These are phyloP conservation scores for Australoheros scitulus DNA, from an alignment of 2,113 vertebrate species.

Conservation along the genomic window DNA sequence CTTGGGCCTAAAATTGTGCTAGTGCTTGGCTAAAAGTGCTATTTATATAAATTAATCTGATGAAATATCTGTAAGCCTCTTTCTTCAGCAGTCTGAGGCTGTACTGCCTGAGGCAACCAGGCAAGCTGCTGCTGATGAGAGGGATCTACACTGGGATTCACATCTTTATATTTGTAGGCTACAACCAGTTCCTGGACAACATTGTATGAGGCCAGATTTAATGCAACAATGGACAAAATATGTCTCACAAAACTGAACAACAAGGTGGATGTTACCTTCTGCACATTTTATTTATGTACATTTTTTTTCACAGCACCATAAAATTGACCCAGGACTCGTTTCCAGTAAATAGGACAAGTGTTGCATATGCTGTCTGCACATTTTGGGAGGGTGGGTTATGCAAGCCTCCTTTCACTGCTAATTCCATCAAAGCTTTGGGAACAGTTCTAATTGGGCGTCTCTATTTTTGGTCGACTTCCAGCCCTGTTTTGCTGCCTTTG, in stretches of 20 bases:
- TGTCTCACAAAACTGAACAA: neutral
- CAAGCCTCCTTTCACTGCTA: slow-evolving; percentile 75
- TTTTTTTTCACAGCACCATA: slow-evolving; percentile 27
- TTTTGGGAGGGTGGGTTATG: slow-evolving; percentile 73
- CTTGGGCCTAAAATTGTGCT: neutral
- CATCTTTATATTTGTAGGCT: slow-evolving; percentile 21
- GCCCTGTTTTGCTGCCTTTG: slow-evolving; percentile 74
- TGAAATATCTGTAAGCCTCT: slow-evolving; percentile 28
- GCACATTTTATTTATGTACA: slow-evolving; percentile 34
- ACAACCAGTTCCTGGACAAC: slow-evolving; percentile 8
- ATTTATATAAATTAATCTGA: slow-evolving; percentile 33
- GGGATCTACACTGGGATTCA: slow-evolving; percentile 27
- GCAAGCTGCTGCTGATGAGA: slow-evolving; percentile 43
- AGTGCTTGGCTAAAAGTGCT: slow-evolving; percentile 26
- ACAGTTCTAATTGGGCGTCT: slow-evolving; percentile 77
- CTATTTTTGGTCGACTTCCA: slow-evolving; percentile 79
- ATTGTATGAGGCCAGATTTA: slow-evolving; percentile 13
- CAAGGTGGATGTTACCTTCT: slow-evolving; percentile 10
- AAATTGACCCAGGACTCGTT: slow-evolving; percentile 68
- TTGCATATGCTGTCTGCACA: slow-evolving; percentile 72
- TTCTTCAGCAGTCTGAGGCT: slow-evolving; percentile 27
- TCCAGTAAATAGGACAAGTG: slow-evolving; percentile 74
- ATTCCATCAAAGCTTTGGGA: slow-evolving; percentile 80
- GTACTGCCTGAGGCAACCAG: slow-evolving; percentile 34
- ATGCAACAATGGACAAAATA: slow-evolving; percentile 1